Evolutionary conservation across 92 coral and sea anemone species (phyloP), one percentile per base, ranked within the genome.

Genomic region (Bergia sp.): DNA sequence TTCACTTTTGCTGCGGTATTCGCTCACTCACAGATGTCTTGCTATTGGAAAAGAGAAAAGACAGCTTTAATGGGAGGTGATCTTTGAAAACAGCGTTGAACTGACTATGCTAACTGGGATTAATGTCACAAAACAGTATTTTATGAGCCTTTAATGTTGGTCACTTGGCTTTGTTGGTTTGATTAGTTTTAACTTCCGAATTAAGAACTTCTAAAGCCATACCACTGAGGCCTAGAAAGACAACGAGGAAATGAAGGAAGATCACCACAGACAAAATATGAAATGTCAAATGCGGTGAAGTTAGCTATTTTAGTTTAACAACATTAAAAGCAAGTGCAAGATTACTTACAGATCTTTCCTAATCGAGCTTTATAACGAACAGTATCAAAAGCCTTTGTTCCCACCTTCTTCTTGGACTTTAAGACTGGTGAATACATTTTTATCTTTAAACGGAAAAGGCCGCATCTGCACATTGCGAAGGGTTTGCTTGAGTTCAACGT

Each of bases 291-390:
- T 23, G 13, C 2, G 58, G 11, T 53, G 13, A 1, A 3, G 58
- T 53, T 53, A 1, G 58, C 2, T 53, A 53, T 1, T 8, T 29
- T 29, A 29, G 29, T 29, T 29, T 29, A 29, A 65, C 29, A 65
- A 16, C 7, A 4, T 69, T 8, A 7, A 3, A 73, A 38, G 50
- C 12, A 42, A 16, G 50, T 45, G 15, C 45, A 36, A 73, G 13
- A 66, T 44, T 84, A 84, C 87, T 84, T 71, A 84, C 87, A 84
- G 87, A 84, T 84, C 47, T 37, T 84, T 67, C 87, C 87, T 47
- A 84, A 72, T 10, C 40, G 87, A 47, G 87, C 77, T 72, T 84
- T 84, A 55, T 84, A 84, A 49, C 64, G 79, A 43, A 84, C 87
- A 36, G 67, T 84, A 36, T 84, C 41, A 4, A 72, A 73, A 83